A percentile compares a stretch with the other conserved stretches of the same genome.
Evolutionary conservation across 1,140 invertebrate species (phyloP).

Genomic region (Stratiolaelaps scimitus): DNA sequence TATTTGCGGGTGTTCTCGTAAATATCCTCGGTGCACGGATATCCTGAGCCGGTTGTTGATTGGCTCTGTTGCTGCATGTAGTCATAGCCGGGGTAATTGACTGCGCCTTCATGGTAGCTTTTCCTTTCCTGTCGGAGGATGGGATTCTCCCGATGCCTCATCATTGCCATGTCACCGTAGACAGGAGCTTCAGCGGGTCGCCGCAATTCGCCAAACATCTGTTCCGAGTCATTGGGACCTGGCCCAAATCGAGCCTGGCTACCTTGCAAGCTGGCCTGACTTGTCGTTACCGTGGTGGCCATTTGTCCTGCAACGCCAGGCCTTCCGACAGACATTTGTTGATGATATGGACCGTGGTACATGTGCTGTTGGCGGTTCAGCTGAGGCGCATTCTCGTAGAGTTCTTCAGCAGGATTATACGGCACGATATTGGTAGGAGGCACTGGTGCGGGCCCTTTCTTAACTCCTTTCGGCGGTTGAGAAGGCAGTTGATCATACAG

Average conservation of each 20-base stretch:
- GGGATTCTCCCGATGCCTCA: background rate
- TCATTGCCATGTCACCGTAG: background rate
- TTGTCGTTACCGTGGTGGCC: background rate
- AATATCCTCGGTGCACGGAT: constrained; percentile 11
- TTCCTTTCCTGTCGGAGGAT: constrained; percentile 12
- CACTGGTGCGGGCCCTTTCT: background rate
- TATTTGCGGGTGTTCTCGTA: constrained; percentile 22
- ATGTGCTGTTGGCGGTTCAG: background rate
- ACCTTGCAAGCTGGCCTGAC: background rate
- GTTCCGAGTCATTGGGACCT: background rate
- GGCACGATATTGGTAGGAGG: background rate
- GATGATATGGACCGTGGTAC: background rate
- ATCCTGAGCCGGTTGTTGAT: background rate
- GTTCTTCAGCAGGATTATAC: background rate
- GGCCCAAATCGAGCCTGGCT: too few relatives aligned
- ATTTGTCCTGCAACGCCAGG: background rate
- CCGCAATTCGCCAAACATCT: background rate
- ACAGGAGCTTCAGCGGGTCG: background rate
- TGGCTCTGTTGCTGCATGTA: background rate
- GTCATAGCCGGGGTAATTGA: constrained; percentile 20
- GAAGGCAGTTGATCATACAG: background rate
- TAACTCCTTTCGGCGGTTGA: background rate
- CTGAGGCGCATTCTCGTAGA: constrained; percentile 17
- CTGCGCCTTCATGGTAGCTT: constrained; percentile 11
- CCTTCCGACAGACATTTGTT: background rate